Percentiles rank a stretch among this genome's conserved stretches.
phyloP scores from a whole-genome alignment of 2,888 invertebrate genomes.

The Ectemnius lituratus region DNA sequence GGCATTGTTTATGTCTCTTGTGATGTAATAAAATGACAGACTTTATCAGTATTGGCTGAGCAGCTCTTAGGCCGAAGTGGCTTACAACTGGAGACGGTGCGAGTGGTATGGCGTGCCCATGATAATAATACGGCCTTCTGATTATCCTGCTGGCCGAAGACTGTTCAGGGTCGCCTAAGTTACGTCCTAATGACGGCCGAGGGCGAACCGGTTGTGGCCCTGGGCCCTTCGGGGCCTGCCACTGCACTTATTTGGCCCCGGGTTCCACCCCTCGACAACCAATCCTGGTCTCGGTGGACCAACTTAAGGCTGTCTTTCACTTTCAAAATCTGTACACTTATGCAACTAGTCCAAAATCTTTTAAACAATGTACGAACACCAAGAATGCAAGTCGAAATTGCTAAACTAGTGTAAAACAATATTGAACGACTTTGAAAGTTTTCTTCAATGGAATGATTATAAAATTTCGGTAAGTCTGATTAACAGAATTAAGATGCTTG shows the following conservation, averaged over 20 bases:
- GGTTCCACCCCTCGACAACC: conserved; percentile 41
- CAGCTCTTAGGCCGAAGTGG: not conserved
- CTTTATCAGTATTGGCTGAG: no score
- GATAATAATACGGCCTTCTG: conserved; percentile 44
- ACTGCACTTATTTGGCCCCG: conserved; percentile 61
- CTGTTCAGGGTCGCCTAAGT: conserved; percentile 52
- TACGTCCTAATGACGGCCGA: conserved; percentile 58
- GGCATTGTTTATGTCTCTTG: no score
- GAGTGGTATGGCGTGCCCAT: conserved; percentile 28
- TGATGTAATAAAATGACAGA: no score
- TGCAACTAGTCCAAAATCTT: no score
- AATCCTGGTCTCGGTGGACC: conserved; percentile 52
- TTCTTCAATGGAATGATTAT: no score
- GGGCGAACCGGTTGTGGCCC: conserved; percentile 56
- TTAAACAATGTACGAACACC: no score
- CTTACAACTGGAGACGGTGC: conserved; percentile 22
- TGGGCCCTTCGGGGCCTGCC: conserved; percentile 51
- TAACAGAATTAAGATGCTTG: no score
- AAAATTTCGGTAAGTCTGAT: no score
- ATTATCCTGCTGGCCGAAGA: conserved; percentile 49
- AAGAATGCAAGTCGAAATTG: no score
- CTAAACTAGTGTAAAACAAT: no score
- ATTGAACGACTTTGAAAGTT: no score
- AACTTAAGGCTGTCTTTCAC: not conserved
- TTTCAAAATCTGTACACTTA: no score